These are phyloP conservation scores for Poeciliopsis turrubarensis DNA, from an alignment of 2,113 vertebrate genomes.

Conservation along the genomic window DNA sequence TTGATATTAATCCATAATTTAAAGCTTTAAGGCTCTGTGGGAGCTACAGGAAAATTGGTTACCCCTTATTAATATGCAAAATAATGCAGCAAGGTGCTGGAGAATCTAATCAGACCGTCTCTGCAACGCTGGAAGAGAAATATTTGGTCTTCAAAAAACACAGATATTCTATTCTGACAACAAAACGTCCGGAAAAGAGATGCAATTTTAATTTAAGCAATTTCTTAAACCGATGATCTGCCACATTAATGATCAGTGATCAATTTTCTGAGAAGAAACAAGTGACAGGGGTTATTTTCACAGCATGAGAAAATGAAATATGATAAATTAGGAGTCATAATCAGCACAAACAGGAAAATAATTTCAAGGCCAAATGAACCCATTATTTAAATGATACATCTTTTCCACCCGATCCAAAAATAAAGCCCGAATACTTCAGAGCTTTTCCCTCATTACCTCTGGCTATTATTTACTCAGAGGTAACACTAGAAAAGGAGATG, in stretches of 20 bases:
- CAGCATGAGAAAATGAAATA: constrained; percentile 10
- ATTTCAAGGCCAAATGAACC: constrained; percentile 3
- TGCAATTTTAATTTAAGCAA: constrained; percentile 17
- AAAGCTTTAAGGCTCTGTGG: constrained; percentile 25
- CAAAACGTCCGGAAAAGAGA: constrained; percentile 5
- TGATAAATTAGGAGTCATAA: constrained; percentile 17
- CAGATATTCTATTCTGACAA: constrained; percentile 7
- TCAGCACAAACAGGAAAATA: constrained; percentile 27
- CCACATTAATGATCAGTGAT: constrained; percentile 33
- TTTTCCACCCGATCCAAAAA: constrained; percentile 1
- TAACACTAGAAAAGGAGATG: not conserved
- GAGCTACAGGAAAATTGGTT: constrained; percentile 47
- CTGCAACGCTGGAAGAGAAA: constrained; percentile 16
- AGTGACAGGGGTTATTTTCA: constrained; percentile 8
- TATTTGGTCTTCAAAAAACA: constrained; percentile 15
- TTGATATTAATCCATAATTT: constrained; percentile 50
- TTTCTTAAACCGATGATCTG: constrained; percentile 20
- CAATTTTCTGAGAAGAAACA: constrained; percentile 29
- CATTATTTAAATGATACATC: not conserved
- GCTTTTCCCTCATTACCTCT: not conserved
- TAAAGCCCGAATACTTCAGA: not conserved
- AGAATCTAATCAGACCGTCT: constrained; percentile 60
- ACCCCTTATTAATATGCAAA: constrained; percentile 65
- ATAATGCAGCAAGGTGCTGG: constrained; percentile 60
- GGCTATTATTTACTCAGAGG: not conserved